These are phyloP conservation scores for Hydrolagus colliei DNA, from an alignment of 2,797 vertebrate species.

Conservation along the genomic window DNA sequence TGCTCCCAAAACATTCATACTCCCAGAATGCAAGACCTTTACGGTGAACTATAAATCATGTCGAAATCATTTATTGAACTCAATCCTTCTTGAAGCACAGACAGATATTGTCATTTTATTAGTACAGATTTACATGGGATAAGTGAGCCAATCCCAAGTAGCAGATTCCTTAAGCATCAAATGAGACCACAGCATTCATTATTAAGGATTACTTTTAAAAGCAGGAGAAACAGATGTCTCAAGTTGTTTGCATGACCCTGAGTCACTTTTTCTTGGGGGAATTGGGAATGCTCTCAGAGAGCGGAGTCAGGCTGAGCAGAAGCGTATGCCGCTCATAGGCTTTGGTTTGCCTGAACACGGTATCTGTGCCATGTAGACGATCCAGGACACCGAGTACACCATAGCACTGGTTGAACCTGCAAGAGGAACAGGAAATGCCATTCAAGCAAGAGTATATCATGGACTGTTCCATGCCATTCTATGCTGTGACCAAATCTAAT, in stretches of 20 bases:
- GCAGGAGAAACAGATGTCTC: background rate
- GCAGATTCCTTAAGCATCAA: background rate
- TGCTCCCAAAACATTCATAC: too few relatives aligned
- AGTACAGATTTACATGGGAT: too few relatives aligned
- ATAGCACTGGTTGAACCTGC: conserved; percentile 84
- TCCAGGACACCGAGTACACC: conserved; percentile 83
- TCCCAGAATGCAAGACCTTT: too few relatives aligned
- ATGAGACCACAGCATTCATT: background rate
- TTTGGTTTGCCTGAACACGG: conserved; percentile 67
- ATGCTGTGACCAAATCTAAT: too few relatives aligned
- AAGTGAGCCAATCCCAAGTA: too few relatives aligned
- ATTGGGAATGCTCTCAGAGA: conserved; percentile 75
- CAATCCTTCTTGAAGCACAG: too few relatives aligned
- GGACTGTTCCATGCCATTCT: too few relatives aligned
- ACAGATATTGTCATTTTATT: too few relatives aligned
- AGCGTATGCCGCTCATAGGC: conserved; percentile 72
- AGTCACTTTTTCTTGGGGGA: conserved; percentile 49
- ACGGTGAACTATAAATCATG: too few relatives aligned
- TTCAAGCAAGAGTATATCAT: background rate
- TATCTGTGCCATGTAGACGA: conserved; percentile 78
- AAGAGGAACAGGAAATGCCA: background rate
- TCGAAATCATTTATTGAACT: too few relatives aligned
- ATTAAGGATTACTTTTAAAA: background rate
- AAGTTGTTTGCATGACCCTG: too few relatives aligned
- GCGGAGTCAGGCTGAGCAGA: conserved; percentile 69